Base-by-base conservation (phyloP, 2,797 vertebrate species). In the Taeniopygia guttata region DNA sequence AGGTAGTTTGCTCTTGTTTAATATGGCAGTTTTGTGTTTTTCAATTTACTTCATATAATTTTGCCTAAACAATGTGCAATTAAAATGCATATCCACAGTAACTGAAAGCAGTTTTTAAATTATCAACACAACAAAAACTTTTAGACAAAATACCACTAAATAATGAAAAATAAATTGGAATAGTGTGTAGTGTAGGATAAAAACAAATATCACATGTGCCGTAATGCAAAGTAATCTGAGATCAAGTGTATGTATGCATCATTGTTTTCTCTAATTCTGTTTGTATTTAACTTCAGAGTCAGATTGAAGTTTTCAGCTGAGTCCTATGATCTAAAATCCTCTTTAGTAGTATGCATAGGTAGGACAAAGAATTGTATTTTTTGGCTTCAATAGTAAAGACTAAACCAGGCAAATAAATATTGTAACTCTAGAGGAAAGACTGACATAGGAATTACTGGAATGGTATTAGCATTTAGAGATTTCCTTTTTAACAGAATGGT, bases 91-190 rank as follows among this genome's bases (percentile, higher is more conserved):
- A 68, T 54, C 82, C 60, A 38, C n/a, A 23, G 66, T 95, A 96
- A 96, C 42, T 34, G 56, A 96, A 93, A 56, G 30, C 79, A 94
- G 55, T 91, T 96, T 86, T 90, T 89, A 92, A 95, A 74, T 88
- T 95, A 93, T 86, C 79, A 89, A 51, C 42, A 81, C 27, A 89
- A 54, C 74, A 95, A 89, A 96, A 96, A n/a, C 34, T 75, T 96
- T 85, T 94, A 92, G 91, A 66, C 72, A 92, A 82, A 92, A 77
- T 93, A 56, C 32, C 91, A 89, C 56, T 51, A 93, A 94, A 69
- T 89, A 97, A 96, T 96, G 87, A 97, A 96, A 97, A 97, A 93
- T 96, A 96, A 94, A 97, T 97, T 96, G 90, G 96, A 97, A 91
- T 96, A 90, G 25, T 34, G 46, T 94, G 79, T 80, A 82, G 86